Evolutionary conservation across 2,113 vertebrate genomes (phyloP).

Genomic region (Bubalus kerabau): DNA sequence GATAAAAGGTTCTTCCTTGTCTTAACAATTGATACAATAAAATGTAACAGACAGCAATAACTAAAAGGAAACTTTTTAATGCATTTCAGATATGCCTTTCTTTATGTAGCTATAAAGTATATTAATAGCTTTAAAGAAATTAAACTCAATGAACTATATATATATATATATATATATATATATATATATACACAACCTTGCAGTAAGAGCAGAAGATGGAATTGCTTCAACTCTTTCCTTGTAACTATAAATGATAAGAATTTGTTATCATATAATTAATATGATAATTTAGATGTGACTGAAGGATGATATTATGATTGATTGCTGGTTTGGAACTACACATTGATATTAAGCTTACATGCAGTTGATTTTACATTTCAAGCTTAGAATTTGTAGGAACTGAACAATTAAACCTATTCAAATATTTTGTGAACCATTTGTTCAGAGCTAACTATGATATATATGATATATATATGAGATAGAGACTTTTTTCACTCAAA

Average conservation of each 20-base stretch:
- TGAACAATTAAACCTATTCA: not conserved
- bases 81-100: not conserved
- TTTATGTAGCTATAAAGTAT: slow-evolving; percentile 5
- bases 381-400: slow-evolving; percentile 5
- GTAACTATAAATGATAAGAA: not conserved
- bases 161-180: not conserved
- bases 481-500: not conserved
- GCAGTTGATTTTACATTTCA: not conserved
- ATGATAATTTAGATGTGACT: not conserved
- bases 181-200: not conserved
- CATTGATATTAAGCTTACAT: not conserved
- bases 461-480: not conserved
- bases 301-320: slow-evolving; percentile 3
- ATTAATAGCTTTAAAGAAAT: slow-evolving; percentile 53
- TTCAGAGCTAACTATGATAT: not conserved
- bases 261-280: not conserved
- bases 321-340: not conserved
- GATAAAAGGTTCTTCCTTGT: slow-evolving; percentile 35
- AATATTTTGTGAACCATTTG: not conserved
- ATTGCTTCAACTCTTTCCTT: not conserved
- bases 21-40: slow-evolving; percentile 59
- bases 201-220: slow-evolving; percentile 9
- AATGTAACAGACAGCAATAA: not conserved
- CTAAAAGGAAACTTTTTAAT: slow-evolving; percentile 41
- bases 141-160: slow-evolving; percentile 31